Base-by-base conservation (phyloP, 2,113 vertebrate species). In the Ascaphus truei region DNA sequence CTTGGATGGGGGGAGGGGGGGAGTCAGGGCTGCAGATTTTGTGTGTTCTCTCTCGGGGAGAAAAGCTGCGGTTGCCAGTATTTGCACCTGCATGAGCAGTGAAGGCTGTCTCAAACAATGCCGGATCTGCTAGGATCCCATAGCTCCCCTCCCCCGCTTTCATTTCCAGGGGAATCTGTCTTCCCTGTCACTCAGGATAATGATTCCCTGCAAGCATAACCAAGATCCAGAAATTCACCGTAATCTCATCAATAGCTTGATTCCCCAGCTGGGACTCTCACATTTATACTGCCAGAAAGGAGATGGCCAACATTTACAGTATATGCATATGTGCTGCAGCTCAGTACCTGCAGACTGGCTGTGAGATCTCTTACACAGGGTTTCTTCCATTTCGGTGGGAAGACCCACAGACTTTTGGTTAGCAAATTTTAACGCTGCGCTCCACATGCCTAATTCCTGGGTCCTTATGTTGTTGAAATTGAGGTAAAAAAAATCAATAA, bases 171-270 rank as follows among this genome's bases (percentile, higher is more conserved):
- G 75, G 61, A 82, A 79, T 85, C 78, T 84, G 76, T 71, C 81
- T 80, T 74, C 71, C 75, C 77, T 85, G 85, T 84, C 86, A 81
- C 77, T 87, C 84, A 84, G 83, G 76, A 80, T 86, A 83, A 87
- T 0, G 11, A 72, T 84, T 79, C 77, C 73, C 78, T 18, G 62
- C 73, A 6, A 30, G 83, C 81, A 71, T 76, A 77, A 73, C 62
- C 12, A 62, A 79, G 77, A 83, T 85, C 73, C 76, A 81, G 78
- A 80, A 88, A 79, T 30, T 72, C 1, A 12, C 77, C 73, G 77
- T 83, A 84, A 85, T 89, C 85, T 85, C 67, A 73, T 78, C 1
- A 50, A 62, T 75, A 76, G 73, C 79, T 73, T 72, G 72, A 83
- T 83, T 87, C 76, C 82, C 73, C 77, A 78, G 58, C 77, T 77